phyloP scores from a whole-genome alignment of 1,140 invertebrate species.

The Drosophila arawakana region DNA sequence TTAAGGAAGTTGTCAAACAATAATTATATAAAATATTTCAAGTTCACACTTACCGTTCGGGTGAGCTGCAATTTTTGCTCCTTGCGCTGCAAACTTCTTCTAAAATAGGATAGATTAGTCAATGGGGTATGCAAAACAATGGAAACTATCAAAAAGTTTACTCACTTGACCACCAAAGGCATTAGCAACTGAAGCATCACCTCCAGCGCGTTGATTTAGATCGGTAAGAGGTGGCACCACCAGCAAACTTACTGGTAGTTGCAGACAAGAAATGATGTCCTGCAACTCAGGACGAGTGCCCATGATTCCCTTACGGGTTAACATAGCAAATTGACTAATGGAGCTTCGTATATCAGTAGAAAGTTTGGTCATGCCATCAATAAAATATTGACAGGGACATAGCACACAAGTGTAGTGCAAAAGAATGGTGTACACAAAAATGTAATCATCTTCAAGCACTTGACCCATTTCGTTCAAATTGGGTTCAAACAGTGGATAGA shows the following conservation, averaged over 20 bases:
- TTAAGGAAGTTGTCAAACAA: too few relatives aligned
- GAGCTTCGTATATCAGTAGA: neutral
- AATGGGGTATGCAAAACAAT: too few relatives aligned
- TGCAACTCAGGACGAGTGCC: neutral
- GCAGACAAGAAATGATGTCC: neutral
- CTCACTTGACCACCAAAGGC: too few relatives aligned
- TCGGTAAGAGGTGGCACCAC: too few relatives aligned
- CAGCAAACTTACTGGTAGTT: neutral
- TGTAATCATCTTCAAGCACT: neutral
- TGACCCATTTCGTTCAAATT: neutral
- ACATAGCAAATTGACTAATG: neutral
- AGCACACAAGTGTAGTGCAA: neutral
- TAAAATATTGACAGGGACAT: neutral
- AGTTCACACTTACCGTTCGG: too few relatives aligned
- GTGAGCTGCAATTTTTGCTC: too few relatives aligned
- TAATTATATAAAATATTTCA: too few relatives aligned
- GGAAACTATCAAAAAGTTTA: too few relatives aligned
- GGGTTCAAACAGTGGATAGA: neutral
- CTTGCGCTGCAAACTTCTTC: too few relatives aligned
- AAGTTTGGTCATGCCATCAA: neutral
- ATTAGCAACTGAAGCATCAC: too few relatives aligned
- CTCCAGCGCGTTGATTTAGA: too few relatives aligned
- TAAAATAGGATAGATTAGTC: too few relatives aligned
- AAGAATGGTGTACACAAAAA: neutral
- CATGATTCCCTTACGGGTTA: neutral